Evolutionary conservation across 2,888 invertebrate genomes (phyloP).

Genomic region (Hyposoter dolosus): DNA sequence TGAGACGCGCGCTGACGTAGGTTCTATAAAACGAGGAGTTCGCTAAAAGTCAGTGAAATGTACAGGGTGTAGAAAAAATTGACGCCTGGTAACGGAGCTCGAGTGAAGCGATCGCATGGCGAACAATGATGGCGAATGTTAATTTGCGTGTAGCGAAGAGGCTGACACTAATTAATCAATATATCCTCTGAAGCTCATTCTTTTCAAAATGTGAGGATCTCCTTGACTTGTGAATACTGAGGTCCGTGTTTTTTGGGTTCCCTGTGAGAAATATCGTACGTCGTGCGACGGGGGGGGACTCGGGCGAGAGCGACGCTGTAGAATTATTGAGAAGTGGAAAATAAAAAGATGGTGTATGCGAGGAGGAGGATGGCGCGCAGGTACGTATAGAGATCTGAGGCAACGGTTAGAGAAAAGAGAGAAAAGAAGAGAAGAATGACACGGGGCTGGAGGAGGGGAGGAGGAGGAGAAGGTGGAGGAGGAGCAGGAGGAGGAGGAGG

Average conservation of each 20-base stretch:
- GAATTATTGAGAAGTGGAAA: conserved; percentile 64
- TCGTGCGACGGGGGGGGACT: conserved; percentile 16
- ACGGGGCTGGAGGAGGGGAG: too few relatives aligned
- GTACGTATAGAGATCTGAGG: conserved; percentile 21
- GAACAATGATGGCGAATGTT: background rate
- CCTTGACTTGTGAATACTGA: background rate
- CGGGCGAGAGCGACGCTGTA: conserved; percentile 18
- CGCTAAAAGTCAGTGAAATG: background rate
- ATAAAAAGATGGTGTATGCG: conserved; percentile 63
- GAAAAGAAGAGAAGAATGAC: conserved; percentile 36
- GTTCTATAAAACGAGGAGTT: conserved; percentile 39
- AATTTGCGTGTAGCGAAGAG: background rate
- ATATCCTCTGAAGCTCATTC: background rate
- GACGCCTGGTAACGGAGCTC: background rate
- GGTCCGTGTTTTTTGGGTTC: background rate
- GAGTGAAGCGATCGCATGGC: background rate
- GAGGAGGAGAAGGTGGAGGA: background rate
- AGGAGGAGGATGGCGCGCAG: conserved; percentile 48
- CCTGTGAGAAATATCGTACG: conserved; percentile 46
- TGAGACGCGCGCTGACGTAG: conserved; percentile 5
- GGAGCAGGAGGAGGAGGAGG: background rate
- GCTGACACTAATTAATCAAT: background rate
- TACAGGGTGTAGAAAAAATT: background rate
- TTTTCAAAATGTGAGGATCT: background rate
- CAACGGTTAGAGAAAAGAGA: conserved; percentile 57